Percentiles rank a stretch among this genome's conserved stretches.
phyloP scores from a whole-genome alignment of 2,888 invertebrate species.

The Nysson spinosus region DNA sequence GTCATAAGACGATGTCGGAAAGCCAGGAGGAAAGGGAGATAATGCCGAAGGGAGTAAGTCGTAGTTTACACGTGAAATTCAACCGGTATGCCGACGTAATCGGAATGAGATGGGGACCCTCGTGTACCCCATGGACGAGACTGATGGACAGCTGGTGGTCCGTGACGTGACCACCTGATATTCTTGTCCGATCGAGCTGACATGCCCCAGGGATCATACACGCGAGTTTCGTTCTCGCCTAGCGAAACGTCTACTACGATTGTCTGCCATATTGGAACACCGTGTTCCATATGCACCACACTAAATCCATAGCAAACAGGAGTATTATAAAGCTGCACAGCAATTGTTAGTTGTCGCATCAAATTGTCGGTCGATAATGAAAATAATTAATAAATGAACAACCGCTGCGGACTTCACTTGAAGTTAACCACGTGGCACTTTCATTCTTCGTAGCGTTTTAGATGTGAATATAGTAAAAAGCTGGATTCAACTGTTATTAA shows the following conservation, averaged over 20 bases:
- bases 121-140: constrained; percentile 62
- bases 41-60: constrained; percentile 58
- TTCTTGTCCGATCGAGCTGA: constrained; percentile 69
- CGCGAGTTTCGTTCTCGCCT: constrained; percentile 63
- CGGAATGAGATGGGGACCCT: constrained; percentile 60
- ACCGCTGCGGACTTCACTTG: too few relatives aligned
- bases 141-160: constrained; percentile 73
- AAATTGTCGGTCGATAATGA: too few relatives aligned
- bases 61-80: constrained; percentile 60
- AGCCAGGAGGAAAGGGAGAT: constrained; percentile 27
- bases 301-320: too few relatives aligned
- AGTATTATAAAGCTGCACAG: too few relatives aligned
- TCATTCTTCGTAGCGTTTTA: too few relatives aligned
- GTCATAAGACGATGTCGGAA: constrained; percentile 38
- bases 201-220: constrained; percentile 66
- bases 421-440: too few relatives aligned
- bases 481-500: too few relatives aligned
- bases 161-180: constrained; percentile 71
- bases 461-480: too few relatives aligned
- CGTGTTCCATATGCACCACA: background rate
- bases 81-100: constrained; percentile 63
- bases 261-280: constrained; percentile 28
- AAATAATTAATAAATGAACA: too few relatives aligned
- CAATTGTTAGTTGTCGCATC: too few relatives aligned
- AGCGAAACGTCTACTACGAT: constrained; percentile 63